These are phyloP conservation scores for Apostichopus californicus DNA, from an alignment of 35 echinoderm and acorn worm genomes.

Conservation along the genomic window DNA sequence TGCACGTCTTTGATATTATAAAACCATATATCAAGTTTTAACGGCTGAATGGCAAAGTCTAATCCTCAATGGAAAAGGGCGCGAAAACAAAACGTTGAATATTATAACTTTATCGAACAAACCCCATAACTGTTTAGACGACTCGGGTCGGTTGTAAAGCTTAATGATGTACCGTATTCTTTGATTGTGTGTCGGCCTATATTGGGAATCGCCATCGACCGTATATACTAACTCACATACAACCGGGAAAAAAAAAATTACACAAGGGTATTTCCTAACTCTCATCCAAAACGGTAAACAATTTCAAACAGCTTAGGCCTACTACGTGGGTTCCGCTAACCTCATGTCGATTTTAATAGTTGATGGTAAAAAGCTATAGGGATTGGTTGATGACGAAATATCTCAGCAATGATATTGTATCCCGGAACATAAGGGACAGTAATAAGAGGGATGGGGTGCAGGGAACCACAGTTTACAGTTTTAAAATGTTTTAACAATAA, in stretches of 20 bases:
- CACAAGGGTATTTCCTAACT: constrained; percentile 8
- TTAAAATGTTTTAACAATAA: too few species aligned
- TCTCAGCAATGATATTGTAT: too few species aligned
- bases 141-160: constrained; percentile 25
- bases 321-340: too few species aligned
- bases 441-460: too few species aligned
- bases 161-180: constrained; percentile 16
- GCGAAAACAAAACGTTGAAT: neutral
- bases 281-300: neutral
- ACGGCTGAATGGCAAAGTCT: constrained; percentile 27
- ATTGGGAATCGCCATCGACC: neutral
- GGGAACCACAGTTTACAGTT: too few species aligned
- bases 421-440: too few species aligned
- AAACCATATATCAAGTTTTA: neutral
- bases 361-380: too few species aligned
- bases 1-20: neutral
- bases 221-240: too few species aligned
- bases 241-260: neutral
- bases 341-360: too few species aligned
- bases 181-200: neutral
- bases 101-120: neutral
- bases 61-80: neutral
- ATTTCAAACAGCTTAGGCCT: too few species aligned
- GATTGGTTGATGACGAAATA: too few species aligned
- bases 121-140: neutral